Percentiles rank a stretch among this genome's conserved stretches.
These are phyloP conservation scores for Dasyurus viverrinus DNA, from an alignment of 2,113 vertebrate genomes.

Conservation along the genomic window DNA sequence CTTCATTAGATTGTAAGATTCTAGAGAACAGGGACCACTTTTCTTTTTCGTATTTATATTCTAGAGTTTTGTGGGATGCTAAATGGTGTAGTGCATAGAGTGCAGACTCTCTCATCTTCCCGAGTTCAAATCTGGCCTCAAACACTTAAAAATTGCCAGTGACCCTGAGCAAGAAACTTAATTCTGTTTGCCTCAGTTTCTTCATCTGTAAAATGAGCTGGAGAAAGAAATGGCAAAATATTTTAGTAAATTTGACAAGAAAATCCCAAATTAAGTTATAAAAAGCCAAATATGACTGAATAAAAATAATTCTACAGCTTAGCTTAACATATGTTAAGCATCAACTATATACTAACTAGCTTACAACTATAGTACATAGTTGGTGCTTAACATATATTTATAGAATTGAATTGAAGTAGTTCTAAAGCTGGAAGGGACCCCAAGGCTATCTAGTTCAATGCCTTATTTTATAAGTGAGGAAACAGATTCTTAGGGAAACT, in stretches of 20 bases:
- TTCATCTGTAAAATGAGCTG: not conserved
- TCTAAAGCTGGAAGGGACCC: not conserved
- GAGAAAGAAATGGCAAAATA: not conserved
- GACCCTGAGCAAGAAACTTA: not conserved
- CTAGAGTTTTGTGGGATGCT: not conserved
- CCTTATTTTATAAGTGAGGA: not conserved
- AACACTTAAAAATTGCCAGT: not conserved
- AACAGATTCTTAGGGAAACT: not conserved
- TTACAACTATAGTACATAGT: not conserved
- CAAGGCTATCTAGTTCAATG: not conserved
- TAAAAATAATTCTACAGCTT: not conserved
- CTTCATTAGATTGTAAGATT: not conserved
- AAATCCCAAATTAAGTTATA: not conserved
- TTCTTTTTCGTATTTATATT: not conserved
- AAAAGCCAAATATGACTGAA: not conserved
- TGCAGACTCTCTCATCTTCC: not conserved
- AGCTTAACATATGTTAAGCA: not conserved
- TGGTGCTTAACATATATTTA: not conserved
- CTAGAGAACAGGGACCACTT: not conserved
- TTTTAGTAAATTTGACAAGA: not conserved
- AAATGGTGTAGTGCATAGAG: not conserved
- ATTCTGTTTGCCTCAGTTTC: not conserved
- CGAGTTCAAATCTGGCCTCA: not conserved
- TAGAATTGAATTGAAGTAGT: not conserved
- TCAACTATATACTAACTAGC: too few relatives aligned